phyloP scores from a whole-genome alignment of 2,888 invertebrate species.

The Aethes cnicana region DNA sequence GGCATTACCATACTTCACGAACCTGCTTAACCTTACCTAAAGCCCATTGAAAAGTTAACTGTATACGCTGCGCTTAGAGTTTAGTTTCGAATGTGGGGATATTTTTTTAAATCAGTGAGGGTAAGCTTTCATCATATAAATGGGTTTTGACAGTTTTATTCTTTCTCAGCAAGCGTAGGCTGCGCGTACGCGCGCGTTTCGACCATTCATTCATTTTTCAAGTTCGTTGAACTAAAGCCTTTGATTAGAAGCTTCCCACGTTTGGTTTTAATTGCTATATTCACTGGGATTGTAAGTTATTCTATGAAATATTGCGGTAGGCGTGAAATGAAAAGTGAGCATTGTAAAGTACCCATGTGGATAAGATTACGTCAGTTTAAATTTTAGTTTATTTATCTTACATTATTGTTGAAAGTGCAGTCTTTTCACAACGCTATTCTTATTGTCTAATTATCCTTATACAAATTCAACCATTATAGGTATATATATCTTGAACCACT shows the following conservation, averaged over 20 bases:
- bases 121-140: constrained; percentile 36
- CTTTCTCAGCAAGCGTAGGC: constrained; percentile 34
- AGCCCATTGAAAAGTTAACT: not conserved
- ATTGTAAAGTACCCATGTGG: not conserved
- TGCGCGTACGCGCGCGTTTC: not conserved
- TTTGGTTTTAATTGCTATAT: constrained; percentile 13
- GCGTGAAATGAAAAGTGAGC: not conserved
- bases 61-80: not conserved
- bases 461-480: no score
- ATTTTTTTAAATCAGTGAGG: constrained; percentile 26
- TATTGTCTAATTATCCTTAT: no score
- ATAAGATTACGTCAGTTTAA: not conserved
- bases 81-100: not conserved
- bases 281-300: constrained; percentile 4
- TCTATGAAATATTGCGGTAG: not conserved
- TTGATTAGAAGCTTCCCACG: constrained; percentile 15
- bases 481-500: no score
- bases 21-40: constrained; percentile 1
- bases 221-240: not conserved
- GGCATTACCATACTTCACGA: constrained; percentile 24
- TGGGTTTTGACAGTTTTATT: constrained; percentile 41
- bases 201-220: not conserved
- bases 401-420: no score
- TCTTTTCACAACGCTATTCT: no score
- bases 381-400: constrained; percentile 1